Percentiles rank a stretch among this genome's conserved stretches.
Conservation (phyloP, 2,113 vertebrate species). For the Coturnix japonica region DNA sequence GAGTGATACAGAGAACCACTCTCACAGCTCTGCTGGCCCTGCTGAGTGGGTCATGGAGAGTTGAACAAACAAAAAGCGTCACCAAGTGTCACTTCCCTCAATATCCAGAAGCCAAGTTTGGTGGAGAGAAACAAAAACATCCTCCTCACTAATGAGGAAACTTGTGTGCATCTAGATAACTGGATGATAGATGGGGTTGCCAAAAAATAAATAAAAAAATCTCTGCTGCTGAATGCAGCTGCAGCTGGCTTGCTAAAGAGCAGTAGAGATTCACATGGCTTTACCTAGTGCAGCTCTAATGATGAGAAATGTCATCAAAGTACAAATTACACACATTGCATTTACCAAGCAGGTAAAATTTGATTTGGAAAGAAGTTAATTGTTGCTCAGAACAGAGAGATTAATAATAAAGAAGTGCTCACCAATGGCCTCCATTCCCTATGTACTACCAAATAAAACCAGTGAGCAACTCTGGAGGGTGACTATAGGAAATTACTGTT, state of each 20-base stretch:
- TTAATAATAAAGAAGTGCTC: background rate
- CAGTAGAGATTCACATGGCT: background rate
- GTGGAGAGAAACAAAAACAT: background rate
- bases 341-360: background rate
- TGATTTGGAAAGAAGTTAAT: background rate
- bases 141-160: slow-evolving; percentile 31
- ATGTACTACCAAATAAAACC: background rate
- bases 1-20: fast-evolving
- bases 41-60: background rate
- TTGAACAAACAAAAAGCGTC: background rate
- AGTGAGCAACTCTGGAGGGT: background rate
- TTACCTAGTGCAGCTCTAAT: background rate
- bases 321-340: background rate
- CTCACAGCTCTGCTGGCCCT: background rate
- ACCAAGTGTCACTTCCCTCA: background rate
- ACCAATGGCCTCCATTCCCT: background rate
- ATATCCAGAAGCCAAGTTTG: background rate
- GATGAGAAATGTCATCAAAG: background rate
- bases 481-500: background rate
- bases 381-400: background rate
- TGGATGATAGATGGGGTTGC: background rate
- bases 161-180: slow-evolving; percentile 12
- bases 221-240: background rate
- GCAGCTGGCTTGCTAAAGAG: background rate
- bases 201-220: background rate